Evolutionary conservation across 2,797 vertebrate species (phyloP), one percentile per base, ranked within the genome.

Genomic region (Luscinia luscinia): DNA sequence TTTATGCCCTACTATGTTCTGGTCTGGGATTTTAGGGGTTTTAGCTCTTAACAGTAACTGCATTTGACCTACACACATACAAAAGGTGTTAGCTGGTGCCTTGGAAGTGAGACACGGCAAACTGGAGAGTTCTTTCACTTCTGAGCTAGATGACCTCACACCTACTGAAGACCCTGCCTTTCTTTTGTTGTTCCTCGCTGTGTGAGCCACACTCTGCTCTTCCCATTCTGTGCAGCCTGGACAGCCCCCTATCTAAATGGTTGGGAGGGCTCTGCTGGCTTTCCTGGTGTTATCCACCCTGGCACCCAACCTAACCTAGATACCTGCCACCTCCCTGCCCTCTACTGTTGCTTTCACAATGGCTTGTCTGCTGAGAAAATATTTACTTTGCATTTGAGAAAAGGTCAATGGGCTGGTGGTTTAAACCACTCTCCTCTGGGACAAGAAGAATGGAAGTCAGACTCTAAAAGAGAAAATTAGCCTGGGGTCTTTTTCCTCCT

Each of bases 321-420:
- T 73, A 93, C 78, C 74, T 93, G 80, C 67, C 78, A 73, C 49
- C 69, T 87, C 54, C 70, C 87, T 52, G 70, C 52, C 88, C 81
- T 84, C 81, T 79, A 28, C 73, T 72, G 64, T 45, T 93, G 51
- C 74, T 89, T 91, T 86, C 67, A 80, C 81, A 86, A 70, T 32
- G 34, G 24, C 48, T 81, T 73, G 36, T 45, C 82, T 62, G 63
- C 61, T 74, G 40, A 89, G 78, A 87, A 93, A 91, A 70, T 87
- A 84, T 84, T 97, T 96, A 85, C 61, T 93, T 69, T 93, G 70
- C 59, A 75, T 95, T 88, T 91, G 83, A 89, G 83, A 93, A 87
- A 95, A 93, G 67, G 84, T 95, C 89, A 64, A 64, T 46, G 78
- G 72, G 48, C 81, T 77, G 45, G 69, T 89, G 73, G 54, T 76